These are phyloP conservation scores for Zhuqinia jingwanae DNA, from an alignment of 2,888 invertebrate genomes.

Conservation along the genomic window DNA sequence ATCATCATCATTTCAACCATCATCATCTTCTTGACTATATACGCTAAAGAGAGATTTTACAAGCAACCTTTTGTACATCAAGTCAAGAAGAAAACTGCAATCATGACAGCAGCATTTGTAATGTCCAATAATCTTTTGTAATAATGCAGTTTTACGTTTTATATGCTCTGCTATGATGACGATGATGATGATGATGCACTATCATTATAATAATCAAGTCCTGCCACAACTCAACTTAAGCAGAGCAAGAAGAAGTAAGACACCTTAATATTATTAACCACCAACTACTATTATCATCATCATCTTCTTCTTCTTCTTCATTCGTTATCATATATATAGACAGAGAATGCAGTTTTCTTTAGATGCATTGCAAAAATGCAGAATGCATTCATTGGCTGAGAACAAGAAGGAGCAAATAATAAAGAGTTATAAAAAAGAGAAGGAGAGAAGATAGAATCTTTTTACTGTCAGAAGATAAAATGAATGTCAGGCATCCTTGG, in stretches of 20 bases:
- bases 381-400: conserved; percentile 58
- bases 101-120: conserved; percentile 35
- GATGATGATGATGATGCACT: conserved; percentile 34
- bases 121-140: conserved; percentile 44
- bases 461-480: conserved; percentile 53
- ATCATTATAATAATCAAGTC: conserved; percentile 64
- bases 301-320: conserved; percentile 24
- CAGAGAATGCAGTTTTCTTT: conserved; percentile 40
- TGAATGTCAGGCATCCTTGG: conserved; percentile 52
- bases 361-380: conserved; percentile 46
- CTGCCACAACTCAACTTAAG: conserved; percentile 55
- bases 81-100: conserved; percentile 40
- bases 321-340: conserved; percentile 36
- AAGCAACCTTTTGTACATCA: background rate
- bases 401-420: conserved; percentile 23
- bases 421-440: background rate
- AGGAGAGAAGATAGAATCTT: conserved; percentile 49
- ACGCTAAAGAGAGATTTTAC: too few relatives aligned
- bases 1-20: background rate
- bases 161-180: conserved; percentile 26
- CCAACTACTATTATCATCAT: conserved; percentile 28
- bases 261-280: conserved; percentile 22
- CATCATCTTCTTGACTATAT: background rate
- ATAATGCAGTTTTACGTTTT: conserved; percentile 28
- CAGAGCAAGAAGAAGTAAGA: conserved; percentile 3